phyloP scores from a whole-genome alignment of 2,113 vertebrate genomes.

The Plecturocebus donacophilus region DNA sequence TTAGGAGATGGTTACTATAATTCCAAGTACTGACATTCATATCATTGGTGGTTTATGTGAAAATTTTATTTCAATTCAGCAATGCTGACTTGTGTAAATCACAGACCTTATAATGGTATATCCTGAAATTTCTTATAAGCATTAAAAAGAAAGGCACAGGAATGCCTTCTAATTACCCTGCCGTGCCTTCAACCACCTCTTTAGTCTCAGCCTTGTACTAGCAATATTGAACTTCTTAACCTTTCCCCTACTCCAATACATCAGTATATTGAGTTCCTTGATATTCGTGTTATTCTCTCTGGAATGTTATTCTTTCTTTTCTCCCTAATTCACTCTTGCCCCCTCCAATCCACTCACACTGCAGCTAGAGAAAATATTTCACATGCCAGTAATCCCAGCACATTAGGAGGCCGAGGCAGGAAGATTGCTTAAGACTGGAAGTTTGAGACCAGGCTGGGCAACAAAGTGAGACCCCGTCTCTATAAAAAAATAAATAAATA shows the following conservation, averaged over 20 bases:
- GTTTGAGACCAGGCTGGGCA: no score
- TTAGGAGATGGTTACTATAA: not conserved
- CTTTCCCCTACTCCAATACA: not conserved
- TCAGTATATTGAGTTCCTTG: not conserved
- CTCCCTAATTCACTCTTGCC: constrained; percentile 15
- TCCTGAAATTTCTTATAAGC: not conserved
- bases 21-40: not conserved
- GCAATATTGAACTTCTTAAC: not conserved
- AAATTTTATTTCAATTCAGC: constrained; percentile 22
- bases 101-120: not conserved
- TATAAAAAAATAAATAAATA: no score
- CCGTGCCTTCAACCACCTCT: not conserved
- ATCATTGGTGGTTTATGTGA: not conserved
- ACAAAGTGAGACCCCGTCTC: no score
- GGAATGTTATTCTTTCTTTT: constrained; percentile 20
- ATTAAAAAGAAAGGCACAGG: constrained; percentile 24
- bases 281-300: not conserved
- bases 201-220: not conserved
- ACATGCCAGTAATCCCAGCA: not conserved
- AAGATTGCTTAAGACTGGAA: no score
- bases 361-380: not conserved
- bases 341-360: not conserved
- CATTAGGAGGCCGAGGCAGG: no score
- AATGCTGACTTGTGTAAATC: not conserved
- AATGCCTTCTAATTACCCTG: not conserved